A percentile compares a stretch with the other conserved stretches of the same genome.
Conservation (phyloP, 2,113 vertebrate species). For the Lamprotornis superbus region DNA sequence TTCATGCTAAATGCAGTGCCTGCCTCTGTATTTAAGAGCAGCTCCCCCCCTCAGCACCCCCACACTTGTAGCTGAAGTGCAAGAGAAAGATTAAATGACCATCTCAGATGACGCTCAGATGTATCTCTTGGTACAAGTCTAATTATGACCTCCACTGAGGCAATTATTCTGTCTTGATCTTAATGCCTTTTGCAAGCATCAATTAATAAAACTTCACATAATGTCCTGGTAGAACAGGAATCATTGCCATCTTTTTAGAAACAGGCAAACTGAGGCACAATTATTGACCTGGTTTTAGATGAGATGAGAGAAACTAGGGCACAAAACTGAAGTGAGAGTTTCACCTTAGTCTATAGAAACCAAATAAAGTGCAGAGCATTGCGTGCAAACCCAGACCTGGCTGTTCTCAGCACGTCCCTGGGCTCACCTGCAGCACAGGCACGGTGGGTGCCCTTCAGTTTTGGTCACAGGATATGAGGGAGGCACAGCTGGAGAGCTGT, state of each 20-base stretch:
- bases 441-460: background rate
- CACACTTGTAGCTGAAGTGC: background rate
- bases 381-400: background rate
- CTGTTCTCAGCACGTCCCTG: background rate
- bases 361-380: background rate
- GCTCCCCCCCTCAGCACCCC: background rate
- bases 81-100: background rate
- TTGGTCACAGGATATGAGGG: background rate
- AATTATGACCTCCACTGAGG: constrained; percentile 29
- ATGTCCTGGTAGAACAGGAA: constrained; percentile 12
- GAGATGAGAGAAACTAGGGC: constrained; percentile 8
- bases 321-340: background rate
- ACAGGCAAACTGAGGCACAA: constrained; percentile 5
- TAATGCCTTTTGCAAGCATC: constrained; percentile 13
- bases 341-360: background rate
- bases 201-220: constrained; percentile 43
- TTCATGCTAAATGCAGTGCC: background rate
- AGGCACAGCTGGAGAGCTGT: background rate
- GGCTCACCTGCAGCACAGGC: background rate
- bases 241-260: constrained; percentile 36
- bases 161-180: constrained; percentile 37
- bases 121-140: background rate
- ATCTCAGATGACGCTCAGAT: background rate
- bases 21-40: background rate
- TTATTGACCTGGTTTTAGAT: constrained; percentile 43